Evolutionary conservation across 1,140 invertebrate species (phyloP), one percentile per base, ranked within the genome.

Genomic region (Diachasma alloeum): DNA sequence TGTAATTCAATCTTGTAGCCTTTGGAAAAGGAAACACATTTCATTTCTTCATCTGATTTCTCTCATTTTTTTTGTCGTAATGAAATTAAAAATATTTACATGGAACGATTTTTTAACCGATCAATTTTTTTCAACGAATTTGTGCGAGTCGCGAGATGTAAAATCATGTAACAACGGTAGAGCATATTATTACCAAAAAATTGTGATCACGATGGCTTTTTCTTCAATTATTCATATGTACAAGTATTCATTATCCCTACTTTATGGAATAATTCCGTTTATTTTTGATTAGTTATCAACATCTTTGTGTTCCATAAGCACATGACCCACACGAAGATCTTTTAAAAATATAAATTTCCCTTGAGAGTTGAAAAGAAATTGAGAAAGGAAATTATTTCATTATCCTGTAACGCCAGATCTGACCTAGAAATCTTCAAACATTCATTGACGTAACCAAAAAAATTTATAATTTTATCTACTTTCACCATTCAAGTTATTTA

Each of bases 401-500:
- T n/a, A n/a, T n/a, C n/a, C n/a, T n/a, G n/a, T n/a, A n/a, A n/a
- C n/a, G n/a, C n/a, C n/a, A n/a, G n/a, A n/a, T n/a, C n/a, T n/a
- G n/a, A n/a, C n/a, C n/a, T 48, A 48, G 4, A 48, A 13, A 48
- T 15, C 44, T 8, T 71, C 9, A 44, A 46, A 71, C 22, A 46
- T 46, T 48, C 44, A 53, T 53, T 53, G 15, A 53, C 5, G 48
- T 46, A 48, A 72, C 42, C 19, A 4, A n/a, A 70, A 36, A 37
- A 42, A 70, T 44, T 17, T 19, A 69, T 48, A 36, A 13, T 10
- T 3, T 48, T 36, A 22, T 59, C 53, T 10, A 59, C 48, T 53
- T 59, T 19, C 53, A 76, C 36, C 69, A 76, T 76, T 71, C 26
- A 76, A 26, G 31, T 15, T 39, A 59, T 70, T 69, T 75, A 36